Conservation (phyloP, 2,113 vertebrate genomes). For the Thamnophis sirtalis region DNA sequence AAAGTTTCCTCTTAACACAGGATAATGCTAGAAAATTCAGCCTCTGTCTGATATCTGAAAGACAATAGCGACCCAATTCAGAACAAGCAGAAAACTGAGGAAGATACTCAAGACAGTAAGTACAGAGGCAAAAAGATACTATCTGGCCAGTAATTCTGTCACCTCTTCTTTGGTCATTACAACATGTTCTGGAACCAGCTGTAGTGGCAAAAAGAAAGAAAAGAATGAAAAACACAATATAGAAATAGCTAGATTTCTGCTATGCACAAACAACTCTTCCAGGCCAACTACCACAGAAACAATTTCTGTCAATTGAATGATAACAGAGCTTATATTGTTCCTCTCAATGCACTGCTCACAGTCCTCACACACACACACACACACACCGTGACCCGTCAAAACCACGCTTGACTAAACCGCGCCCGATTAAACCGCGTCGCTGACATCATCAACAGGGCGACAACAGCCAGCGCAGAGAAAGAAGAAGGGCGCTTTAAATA, state of each 20-base stretch:
- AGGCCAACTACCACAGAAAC: not conserved
- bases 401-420: too few relatives aligned
- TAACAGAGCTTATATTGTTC: not conserved
- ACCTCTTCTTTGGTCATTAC: conserved; percentile 99
- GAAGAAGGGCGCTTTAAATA: too few relatives aligned
- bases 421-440: too few relatives aligned
- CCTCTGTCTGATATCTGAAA: not conserved
- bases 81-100: not conserved
- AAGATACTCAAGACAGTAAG: too few relatives aligned
- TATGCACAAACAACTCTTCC: not conserved
- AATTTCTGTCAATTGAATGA: not conserved
- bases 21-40: not conserved
- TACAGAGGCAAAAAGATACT: conserved; percentile 82
- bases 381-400: too few relatives aligned
- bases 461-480: too few relatives aligned
- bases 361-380: too few relatives aligned
- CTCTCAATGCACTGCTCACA: not conserved
- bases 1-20: not conserved
- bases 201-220: not conserved
- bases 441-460: too few relatives aligned
- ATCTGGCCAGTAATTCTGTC: conserved; percentile 86
- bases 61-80: not conserved
- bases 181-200: conserved; percentile 96
- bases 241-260: not conserved
- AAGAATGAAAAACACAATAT: too few relatives aligned